Evolutionary conservation across 2,113 vertebrate species (phyloP).

Genomic region (Hippopotamus amphibius): DNA sequence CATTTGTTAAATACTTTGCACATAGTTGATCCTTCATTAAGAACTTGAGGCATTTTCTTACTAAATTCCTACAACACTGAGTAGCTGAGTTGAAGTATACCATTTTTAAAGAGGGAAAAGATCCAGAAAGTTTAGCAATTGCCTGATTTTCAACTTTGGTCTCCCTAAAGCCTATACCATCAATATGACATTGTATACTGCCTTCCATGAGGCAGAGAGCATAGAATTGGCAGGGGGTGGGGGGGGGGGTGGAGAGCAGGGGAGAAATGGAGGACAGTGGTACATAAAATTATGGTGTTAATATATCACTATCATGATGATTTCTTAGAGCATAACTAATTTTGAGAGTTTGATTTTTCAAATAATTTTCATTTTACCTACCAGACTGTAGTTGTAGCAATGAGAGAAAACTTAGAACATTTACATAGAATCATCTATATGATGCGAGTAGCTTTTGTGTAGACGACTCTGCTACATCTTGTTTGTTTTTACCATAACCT

Average conservation of each 20-base stretch:
- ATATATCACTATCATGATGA: not conserved
- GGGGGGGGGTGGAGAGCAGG: not conserved
- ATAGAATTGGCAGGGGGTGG: not conserved
- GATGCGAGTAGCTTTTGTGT: not conserved
- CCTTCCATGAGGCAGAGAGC: not conserved
- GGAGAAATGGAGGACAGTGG: not conserved
- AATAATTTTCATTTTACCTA: constrained; percentile 22
- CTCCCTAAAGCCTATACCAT: not conserved
- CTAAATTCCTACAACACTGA: not conserved
- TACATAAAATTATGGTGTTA: not conserved
- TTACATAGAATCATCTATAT: not conserved
- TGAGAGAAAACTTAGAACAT: not conserved
- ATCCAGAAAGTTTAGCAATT: not conserved
- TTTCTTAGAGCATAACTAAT: constrained; percentile 6
- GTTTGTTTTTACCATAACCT: not conserved
- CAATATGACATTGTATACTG: not conserved
- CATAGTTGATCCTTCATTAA: not conserved
- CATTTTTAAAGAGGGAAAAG: not conserved
- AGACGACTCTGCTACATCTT: not conserved
- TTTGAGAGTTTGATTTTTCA: constrained; percentile 28
- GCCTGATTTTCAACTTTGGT: not conserved
- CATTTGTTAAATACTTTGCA: not conserved
- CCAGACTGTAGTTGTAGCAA: not conserved
- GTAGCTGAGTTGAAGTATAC: not conserved
- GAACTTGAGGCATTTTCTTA: not conserved